Evolutionary conservation across 2,888 invertebrate species (phyloP), one percentile per base, ranked within the genome.

Genomic region (Crioceris asparagi): DNA sequence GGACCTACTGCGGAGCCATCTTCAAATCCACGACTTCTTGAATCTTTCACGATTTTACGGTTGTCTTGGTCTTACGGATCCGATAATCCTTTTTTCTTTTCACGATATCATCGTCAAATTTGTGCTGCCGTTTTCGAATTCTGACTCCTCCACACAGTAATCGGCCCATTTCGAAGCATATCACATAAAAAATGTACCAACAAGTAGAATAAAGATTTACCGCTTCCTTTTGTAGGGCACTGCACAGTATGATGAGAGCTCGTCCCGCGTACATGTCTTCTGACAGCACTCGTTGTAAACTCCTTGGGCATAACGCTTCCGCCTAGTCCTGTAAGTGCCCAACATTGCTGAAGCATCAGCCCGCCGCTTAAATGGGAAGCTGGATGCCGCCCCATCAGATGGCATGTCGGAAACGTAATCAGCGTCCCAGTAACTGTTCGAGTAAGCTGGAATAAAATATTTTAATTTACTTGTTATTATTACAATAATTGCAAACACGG

Each of bases 271-370:
- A 40, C 61, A 61, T 1, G 60, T 48, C 37, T 59, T 58, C 36
- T 59, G 51, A 36, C 61, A 61, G 36, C 61, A 61, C 46, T 61
- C 61, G 44, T 59, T 57, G 40, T 52, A 60, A 3, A 61, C 60
- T n/a, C 60, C 59, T 8, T 53, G 45, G 16, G 43, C 47, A 36
- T 46, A 46, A 12, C 58, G 44, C 26, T 49, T 48, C 11, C 49
- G 44, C n/a, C 53, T 40, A 8, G 47, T 40, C 23, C 45, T 48
- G 26, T 42, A 50, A 7, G 12, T 27, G 17, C 48, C 43, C 35
- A 57, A 44, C 35, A 59, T 41, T 2, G 52, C 43, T 2, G 51
- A 45, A 3, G 58, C 55, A 14, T 47, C 45, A 1, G 48, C 36
- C 35, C 51, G 50, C 4, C 43, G 50, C 23, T 46, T 50, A 38